Evolutionary conservation across 2,113 vertebrate species (phyloP).

Genomic region (Calonectris borealis): DNA sequence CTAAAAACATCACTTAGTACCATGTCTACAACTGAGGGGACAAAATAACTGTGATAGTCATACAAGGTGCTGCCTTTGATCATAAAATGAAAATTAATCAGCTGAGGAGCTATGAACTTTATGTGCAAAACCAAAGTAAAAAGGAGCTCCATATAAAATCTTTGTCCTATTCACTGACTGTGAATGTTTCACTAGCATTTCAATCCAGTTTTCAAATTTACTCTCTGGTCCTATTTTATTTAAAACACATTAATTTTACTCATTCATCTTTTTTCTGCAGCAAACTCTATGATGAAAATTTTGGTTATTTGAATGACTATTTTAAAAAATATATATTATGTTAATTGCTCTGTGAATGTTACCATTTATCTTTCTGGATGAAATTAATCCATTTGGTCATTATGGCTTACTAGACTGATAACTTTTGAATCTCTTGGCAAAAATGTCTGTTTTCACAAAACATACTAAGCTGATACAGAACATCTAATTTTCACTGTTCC

Average conservation of each 20-base stretch:
- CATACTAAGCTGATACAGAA: background rate
- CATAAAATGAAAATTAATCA: background rate
- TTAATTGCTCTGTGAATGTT: background rate
- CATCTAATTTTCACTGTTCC: background rate
- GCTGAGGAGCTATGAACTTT: background rate
- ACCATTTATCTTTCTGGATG: background rate
- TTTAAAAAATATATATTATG: background rate
- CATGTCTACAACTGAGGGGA: background rate
- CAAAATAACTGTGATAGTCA: background rate
- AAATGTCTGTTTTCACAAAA: background rate
- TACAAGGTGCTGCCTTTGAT: background rate
- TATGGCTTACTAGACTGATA: background rate
- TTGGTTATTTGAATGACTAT: background rate
- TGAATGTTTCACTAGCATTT: background rate
- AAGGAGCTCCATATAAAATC: background rate
- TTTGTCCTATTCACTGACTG: background rate
- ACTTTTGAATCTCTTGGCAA: background rate
- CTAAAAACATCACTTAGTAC: background rate
- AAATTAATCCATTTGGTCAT: background rate
- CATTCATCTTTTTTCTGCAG: background rate
- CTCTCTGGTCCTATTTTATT: background rate
- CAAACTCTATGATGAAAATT: background rate
- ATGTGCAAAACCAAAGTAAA: background rate
- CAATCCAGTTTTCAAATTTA: background rate
- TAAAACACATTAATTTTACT: background rate